phyloP scores from a whole-genome alignment of 2,113 vertebrate species.

The Eulemur macaco region DNA sequence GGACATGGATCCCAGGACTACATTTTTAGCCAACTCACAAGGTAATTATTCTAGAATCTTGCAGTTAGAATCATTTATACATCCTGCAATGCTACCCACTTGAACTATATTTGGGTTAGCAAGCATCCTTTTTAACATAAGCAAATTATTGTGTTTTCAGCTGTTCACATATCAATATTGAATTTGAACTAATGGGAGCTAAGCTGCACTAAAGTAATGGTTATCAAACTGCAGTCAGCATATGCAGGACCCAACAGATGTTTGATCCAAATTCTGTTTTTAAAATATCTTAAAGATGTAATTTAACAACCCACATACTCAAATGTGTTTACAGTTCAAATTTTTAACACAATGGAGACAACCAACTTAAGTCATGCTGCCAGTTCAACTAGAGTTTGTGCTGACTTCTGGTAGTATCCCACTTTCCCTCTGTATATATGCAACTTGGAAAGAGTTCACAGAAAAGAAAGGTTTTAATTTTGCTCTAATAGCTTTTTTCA shows the following conservation, averaged over 20 bases:
- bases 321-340: neutral
- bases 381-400: neutral
- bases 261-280: neutral
- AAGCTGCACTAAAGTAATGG: neutral
- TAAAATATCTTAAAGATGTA: conserved; percentile 18
- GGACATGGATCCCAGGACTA: neutral
- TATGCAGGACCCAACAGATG: neutral
- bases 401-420: neutral
- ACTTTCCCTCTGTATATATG: neutral
- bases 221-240: neutral
- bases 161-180: neutral
- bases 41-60: neutral
- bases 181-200: conserved; percentile 6
- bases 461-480: neutral
- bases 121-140: neutral
- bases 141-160: conserved; percentile 15
- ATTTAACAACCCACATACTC: neutral
- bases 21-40: neutral
- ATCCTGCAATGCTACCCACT: neutral
- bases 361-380: neutral
- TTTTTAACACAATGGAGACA: neutral
- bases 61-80: neutral
- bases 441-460: neutral
- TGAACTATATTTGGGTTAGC: neutral
- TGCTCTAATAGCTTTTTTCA: neutral